Evolutionary conservation across 1,140 invertebrate species (phyloP).

Genomic region (Campoletis sonorensis): DNA sequence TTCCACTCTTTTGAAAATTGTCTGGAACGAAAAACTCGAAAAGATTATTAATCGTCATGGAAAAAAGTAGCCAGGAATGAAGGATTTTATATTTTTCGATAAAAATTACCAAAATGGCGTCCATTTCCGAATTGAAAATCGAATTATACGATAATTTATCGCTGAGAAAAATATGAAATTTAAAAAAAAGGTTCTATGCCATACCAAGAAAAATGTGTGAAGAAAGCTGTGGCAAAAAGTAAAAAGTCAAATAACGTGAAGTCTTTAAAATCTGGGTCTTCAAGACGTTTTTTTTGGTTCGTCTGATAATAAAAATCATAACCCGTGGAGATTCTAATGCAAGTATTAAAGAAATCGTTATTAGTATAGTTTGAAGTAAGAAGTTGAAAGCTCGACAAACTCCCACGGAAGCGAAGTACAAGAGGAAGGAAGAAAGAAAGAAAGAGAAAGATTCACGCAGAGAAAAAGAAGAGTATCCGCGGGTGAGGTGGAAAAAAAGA

Average conservation of each 20-base stretch:
- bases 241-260: neutral
- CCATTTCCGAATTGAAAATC: no score
- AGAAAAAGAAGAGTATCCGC: neutral
- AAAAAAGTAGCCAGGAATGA: no score
- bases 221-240: no score
- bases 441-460: neutral
- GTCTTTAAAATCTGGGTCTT: neutral
- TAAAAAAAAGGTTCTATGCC: no score
- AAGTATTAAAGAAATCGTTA: conserved; percentile 27
- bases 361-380: neutral
- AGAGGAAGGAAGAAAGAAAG: neutral
- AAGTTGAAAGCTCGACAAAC: neutral
- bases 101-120: no score
- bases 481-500: neutral
- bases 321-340: conserved; percentile 5
- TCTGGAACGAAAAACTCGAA: no score
- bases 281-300: neutral
- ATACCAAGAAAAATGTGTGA: no score
- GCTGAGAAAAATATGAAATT: no score
- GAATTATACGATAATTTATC: no score
- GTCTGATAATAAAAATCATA: conserved; percentile 1
- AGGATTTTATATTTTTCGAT: no score
- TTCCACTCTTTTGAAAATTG: no score
- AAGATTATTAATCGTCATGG: no score
- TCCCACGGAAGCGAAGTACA: conserved; percentile 23